Conservation (phyloP, 2,797 vertebrate genomes). For the Macropodus opercularis region DNA sequence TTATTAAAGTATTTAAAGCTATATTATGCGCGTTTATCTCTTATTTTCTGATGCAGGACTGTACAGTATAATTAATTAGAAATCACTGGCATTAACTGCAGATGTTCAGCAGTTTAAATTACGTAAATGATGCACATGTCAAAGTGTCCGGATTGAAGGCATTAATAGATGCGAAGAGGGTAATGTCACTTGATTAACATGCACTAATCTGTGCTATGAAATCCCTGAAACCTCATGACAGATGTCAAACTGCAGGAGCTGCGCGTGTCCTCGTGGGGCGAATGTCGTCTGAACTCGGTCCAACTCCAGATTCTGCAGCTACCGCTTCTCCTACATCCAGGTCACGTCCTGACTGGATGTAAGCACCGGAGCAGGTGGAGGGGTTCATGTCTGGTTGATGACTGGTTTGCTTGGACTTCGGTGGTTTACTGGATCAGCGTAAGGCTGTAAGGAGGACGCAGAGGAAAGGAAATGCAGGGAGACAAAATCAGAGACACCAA, state of each 20-base stretch:
- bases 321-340: constrained; percentile 24
- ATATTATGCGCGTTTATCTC: too few relatives aligned
- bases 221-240: constrained; percentile 6
- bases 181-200: constrained; percentile 11
- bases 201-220: constrained; percentile 9
- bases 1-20: too few relatives aligned
- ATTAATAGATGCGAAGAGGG: neutral
- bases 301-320: too few relatives aligned
- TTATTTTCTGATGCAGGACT: too few relatives aligned
- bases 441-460: neutral
- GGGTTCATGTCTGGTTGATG: constrained; percentile 28
- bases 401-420: constrained; percentile 33
- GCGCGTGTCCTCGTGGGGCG: neutral
- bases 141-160: neutral
- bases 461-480: constrained; percentile 5
- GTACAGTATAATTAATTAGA: too few relatives aligned
- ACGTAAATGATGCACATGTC: neutral
- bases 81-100: too few relatives aligned
- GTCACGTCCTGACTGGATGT: constrained; percentile 26
- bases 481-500: constrained; percentile 8
- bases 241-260: constrained; percentile 7
- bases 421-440: constrained; percentile 47
- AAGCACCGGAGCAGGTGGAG: constrained; percentile 19
- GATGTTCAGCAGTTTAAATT: too few relatives aligned
- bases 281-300: constrained; percentile 24